Evolutionary conservation across 2,113 vertebrate genomes (phyloP).

Genomic region (Larimichthys polyactis): DNA sequence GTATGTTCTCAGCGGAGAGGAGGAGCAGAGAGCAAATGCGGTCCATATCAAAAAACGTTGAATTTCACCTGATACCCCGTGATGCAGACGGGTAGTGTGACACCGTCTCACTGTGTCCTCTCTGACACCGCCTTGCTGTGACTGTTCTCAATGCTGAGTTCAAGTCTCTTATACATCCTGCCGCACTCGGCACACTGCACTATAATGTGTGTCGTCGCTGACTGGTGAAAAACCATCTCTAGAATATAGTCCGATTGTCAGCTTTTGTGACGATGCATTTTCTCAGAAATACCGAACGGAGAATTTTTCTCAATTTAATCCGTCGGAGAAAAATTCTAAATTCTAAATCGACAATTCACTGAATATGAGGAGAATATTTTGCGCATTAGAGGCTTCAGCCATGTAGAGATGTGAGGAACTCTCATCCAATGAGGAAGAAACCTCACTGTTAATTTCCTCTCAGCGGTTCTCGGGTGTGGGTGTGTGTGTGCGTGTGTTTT

Average conservation of each 20-base stretch:
- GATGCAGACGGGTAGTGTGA: conserved; percentile 59
- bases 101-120: conserved; percentile 57
- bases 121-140: conserved; percentile 35
- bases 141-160: conserved; percentile 51
- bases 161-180: conserved; percentile 54
- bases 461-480: conserved; percentile 22
- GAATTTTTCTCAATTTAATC: neutral
- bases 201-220: neutral
- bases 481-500: conserved; percentile 16
- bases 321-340: neutral
- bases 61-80: conserved; percentile 55
- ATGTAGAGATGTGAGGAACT: conserved; percentile 44
- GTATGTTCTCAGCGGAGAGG: neutral
- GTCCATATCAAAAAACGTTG: conserved; percentile 7
- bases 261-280: neutral
- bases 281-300: neutral
- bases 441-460: conserved; percentile 55
- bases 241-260: neutral
- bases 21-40: conserved; percentile 20
- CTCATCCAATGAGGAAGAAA: conserved; percentile 66
- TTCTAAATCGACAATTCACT: neutral
- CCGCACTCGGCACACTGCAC: neutral
- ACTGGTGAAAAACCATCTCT: neutral
- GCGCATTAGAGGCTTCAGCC: neutral
- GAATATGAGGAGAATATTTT: neutral